Conservation (phyloP, 1,140 invertebrate species). For the Bradysia coprophila region DNA sequence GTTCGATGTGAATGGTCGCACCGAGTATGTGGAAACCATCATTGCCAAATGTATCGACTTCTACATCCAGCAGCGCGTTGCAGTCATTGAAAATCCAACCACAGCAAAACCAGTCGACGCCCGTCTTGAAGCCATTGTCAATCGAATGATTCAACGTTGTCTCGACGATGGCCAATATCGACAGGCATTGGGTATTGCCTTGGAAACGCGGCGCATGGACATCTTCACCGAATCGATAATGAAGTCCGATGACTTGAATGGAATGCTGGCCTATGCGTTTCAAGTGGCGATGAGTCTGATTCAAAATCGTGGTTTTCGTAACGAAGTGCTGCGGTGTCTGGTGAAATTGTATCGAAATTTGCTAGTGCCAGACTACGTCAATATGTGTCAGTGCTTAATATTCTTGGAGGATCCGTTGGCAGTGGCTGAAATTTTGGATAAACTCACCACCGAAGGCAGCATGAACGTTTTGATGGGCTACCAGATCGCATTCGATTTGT, state of each 20-base stretch:
- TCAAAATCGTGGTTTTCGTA: slow-evolving; percentile 81
- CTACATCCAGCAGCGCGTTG: slow-evolving; percentile 75
- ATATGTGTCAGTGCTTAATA: slow-evolving; percentile 92
- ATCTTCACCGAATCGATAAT: slow-evolving; percentile 80
- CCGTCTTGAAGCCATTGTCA: slow-evolving; percentile 82
- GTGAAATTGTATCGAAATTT: slow-evolving; percentile 77
- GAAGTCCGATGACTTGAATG: slow-evolving; percentile 74
- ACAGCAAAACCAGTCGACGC: slow-evolving; percentile 61
- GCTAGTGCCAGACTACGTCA: slow-evolving; percentile 82
- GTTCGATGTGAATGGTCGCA: slow-evolving; percentile 83
- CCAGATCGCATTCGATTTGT: slow-evolving; percentile 97
- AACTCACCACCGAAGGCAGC: slow-evolving; percentile 60
- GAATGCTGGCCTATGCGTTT: slow-evolving; percentile 88
- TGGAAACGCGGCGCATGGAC: slow-evolving; percentile 93
- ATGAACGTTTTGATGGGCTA: slow-evolving; percentile 76
- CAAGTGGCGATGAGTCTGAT: slow-evolving; percentile 91
- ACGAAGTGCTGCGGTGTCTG: slow-evolving; percentile 71
- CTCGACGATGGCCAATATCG: slow-evolving; percentile 85
- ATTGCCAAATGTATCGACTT: slow-evolving; percentile 92
- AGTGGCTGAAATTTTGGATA: slow-evolving; percentile 81
- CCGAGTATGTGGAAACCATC: slow-evolving; percentile 93
- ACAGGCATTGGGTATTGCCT: slow-evolving; percentile 81
- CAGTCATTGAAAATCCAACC: slow-evolving; percentile 37
- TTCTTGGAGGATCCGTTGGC: slow-evolving; percentile 85
- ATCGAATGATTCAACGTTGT: slow-evolving; percentile 93